A percentile compares a stretch with the other conserved stretches of the same genome.
phyloP scores from a whole-genome alignment of 2,888 invertebrate species.

The Leucoma salicis region DNA sequence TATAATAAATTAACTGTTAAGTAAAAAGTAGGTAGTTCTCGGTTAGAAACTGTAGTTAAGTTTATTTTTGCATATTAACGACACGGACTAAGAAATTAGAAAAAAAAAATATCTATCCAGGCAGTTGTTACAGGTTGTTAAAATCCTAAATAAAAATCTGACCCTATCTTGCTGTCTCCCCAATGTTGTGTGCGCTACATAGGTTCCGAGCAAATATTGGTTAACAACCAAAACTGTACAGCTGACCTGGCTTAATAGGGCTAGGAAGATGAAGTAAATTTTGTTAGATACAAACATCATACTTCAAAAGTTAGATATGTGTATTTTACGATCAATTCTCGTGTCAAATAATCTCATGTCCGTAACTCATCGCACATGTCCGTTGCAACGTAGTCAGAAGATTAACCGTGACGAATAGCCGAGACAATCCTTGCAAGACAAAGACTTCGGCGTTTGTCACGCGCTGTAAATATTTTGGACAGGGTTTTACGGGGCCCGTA shows the following conservation, averaged over 20 bases:
- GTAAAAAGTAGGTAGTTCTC: conserved; percentile 5
- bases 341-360: conserved; percentile 42
- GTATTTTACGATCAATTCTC: conserved; percentile 38
- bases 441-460: conserved; percentile 70
- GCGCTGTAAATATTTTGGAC: conserved; percentile 81
- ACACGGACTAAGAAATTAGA: no score
- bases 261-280: no score
- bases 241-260: no score
- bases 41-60: not conserved
- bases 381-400: conserved; percentile 52
- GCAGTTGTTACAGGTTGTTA: no score
- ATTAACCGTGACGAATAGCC: conserved; percentile 68
- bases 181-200: no score
- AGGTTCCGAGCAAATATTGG: no score
- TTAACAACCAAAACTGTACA: no score
- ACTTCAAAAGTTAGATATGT: conserved; percentile 17
- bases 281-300: no score
- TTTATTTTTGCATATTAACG: no score
- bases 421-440: conserved; percentile 70
- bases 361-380: conserved; percentile 54
- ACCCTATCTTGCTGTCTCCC: no score
- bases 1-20: conserved; percentile 25
- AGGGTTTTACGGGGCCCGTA: conserved; percentile 65
- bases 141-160: no score
- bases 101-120: no score